Evolutionary conservation across 1,140 invertebrate species (phyloP), one percentile per base, ranked within the genome.

Genomic region (Meloidogyne exigua): DNA sequence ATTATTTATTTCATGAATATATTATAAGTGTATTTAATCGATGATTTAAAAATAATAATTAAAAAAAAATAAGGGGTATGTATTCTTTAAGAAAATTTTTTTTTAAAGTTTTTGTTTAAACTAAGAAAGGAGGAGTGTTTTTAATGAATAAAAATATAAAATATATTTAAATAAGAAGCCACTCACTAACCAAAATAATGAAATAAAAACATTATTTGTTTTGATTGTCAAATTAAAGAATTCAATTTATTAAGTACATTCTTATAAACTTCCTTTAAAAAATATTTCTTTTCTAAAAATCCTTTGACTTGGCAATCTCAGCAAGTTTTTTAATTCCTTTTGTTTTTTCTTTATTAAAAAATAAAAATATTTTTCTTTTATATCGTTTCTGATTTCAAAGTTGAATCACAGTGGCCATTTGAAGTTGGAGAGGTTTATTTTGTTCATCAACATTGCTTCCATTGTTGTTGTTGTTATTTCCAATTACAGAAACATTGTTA

Each of bases 21-120:
- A 32, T 3, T 32, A n/a, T 57, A n/a, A n/a, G 49, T 57, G 18
- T 57, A 44, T 18, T 57, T 57, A n/a, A 57, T 57, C 49, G 49
- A n/a, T 57, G 49, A 57, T 57, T 57, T 57, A 57, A 57, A 39
- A 39, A 57, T 57, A 57, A 57, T 7, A 57, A 57, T 15, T n/a
- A n/a, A 57, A 57, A 57, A 4, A 39, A 39, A 39, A 39, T 39
- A 9, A 39, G 9, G 9, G 7, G 4, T 1, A 12, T 7, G 9
- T 57, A 57, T 57, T 57, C 13, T 57, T 57, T 57, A 57, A n/a
- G 49, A 57, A 57, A 57, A 57, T 57, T n/a, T n/a, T 57, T 57
- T 10, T 57, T n/a, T 15, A n/a, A 12, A 57, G 13, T n/a, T n/a
- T 57, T 57, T 57, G 4, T 5, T 57, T 57, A 9, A 57, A n/a